Evolutionary conservation across 2,797 vertebrate genomes (phyloP).

Genomic region (Benthosema pterotum): DNA sequence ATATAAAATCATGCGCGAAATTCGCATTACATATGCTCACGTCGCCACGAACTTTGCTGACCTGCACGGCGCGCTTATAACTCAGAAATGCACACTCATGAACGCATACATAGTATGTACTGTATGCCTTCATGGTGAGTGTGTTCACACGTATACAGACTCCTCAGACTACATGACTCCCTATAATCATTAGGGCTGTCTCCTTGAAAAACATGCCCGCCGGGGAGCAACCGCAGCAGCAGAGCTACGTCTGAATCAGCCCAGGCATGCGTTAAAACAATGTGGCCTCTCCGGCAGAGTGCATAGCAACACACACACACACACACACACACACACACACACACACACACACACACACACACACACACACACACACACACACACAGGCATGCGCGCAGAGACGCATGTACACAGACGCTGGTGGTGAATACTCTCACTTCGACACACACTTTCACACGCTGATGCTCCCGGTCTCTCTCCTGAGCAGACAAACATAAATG

Average conservation of each 20-base stretch:
- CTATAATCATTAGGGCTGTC: conserved; percentile 79
- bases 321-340: conserved; percentile 7
- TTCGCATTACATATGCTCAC: background rate
- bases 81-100: conserved; percentile 25
- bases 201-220: conserved; percentile 76
- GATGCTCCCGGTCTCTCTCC: conserved; percentile 16
- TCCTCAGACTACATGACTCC: conserved; percentile 61
- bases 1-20: background rate
- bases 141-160: conserved; percentile 5
- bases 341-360: conserved; percentile 37
- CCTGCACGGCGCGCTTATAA: conserved; percentile 13
- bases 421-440: conserved; percentile 33
- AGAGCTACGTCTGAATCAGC: conserved; percentile 73
- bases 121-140: too few species aligned
- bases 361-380: conserved; percentile 30
- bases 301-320: conserved; percentile 32
- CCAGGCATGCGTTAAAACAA: conserved; percentile 82
- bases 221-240: conserved; percentile 60
- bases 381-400: too few species aligned
- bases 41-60: conserved; percentile 18
- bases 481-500: conserved; percentile 19
- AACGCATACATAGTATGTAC: background rate
- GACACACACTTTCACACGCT: conserved; percentile 39
- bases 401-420: conserved; percentile 34
- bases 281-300: conserved; percentile 65